Base-by-base conservation (phyloP, 2,797 vertebrate genomes). In the Eremophila alpestris region DNA sequence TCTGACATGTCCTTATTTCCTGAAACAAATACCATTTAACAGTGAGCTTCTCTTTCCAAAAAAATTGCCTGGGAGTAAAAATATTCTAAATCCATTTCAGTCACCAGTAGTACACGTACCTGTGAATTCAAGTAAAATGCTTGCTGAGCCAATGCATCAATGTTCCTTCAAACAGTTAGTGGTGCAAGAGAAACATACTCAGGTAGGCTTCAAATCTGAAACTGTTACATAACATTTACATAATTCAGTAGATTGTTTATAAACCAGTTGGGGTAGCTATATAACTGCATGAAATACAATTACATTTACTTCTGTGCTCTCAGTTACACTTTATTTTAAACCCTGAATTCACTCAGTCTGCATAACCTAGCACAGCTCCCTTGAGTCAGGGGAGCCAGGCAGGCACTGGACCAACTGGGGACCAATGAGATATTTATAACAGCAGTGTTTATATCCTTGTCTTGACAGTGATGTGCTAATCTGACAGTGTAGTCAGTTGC, bases 401-500 rank as follows among this genome's bases (percentile, higher is more conserved):
- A 74, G 56, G 32, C 32, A 27, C 2, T 40, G 9, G 15, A 43
- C 8, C 54, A 83, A 16, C n/a, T 45, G 19, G 51, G 18, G 38
- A 63, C 19, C 24, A 2, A 19, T 4, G 15, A 88, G 24, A 5
- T 40, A 52, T 60, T 75, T 26, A 3, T 36, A 64, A 21, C 7
- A 52, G 17, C n/a, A 40, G 40, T 8, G 19, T 48, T 88, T 46
- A 3, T 26, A 19, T 38, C 49, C 77, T 70, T 75, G 46, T 74
- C 54, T 67, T 9, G 43, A 60, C 19, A 34, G 68, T 54, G 88
- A 73, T 95, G 94, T 87, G 96, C 77, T 97, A 74, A 97, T 95
- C 60, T 96, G 96, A 96, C 93, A 97, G 90, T 97, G 96, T 84
- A 96, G 91, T 80, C 95, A 97, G 94, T 96, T 97, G 97, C 97